Evolutionary conservation across 2,113 vertebrate species (phyloP), one percentile per base, ranked within the genome.

Genomic region (Pithys albifrons): DNA sequence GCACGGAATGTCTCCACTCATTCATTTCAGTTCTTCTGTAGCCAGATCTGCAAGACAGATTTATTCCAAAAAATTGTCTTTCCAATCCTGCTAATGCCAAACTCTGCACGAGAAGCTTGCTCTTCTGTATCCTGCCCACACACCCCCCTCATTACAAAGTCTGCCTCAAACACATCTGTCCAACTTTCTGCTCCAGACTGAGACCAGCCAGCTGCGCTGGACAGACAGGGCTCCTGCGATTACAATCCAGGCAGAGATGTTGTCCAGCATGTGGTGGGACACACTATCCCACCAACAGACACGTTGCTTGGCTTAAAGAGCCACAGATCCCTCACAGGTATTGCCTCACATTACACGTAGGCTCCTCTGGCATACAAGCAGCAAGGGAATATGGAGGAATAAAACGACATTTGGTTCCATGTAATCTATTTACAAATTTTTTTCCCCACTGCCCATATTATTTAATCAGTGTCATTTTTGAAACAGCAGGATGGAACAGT

Each of bases 221-320:
- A 28, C 57, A 67, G 41, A 24, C 43, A 35, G n/a, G 19, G 25
- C 73, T 69, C 64, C 54, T 17, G 2, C 6, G 19, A 59, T 6
- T 6, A 7, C 5, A 14, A 45, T 1, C 22, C 16, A 57, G 20
- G 39, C 61, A 82, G 41, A 92, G 51, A 33, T 31, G 61, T 6
- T 45, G 65, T 61, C 19, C 1, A 12, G 41, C 1, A 0, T 4
- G 23, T 10, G 9, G 12, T 3, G 23, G 9, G 0, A 27, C 12
- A 61, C 51, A 7, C 25, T 8, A 7, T 14, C 12, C 70, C 58
- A 89, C 15, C 39, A 86, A 18, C 2, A 2, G 9, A 24, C 19
- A 7, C 3, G 8, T 6, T n/a, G 25, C 25, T 29, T 39, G 69
- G 20, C 18, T 76, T 33, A n/a, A 59, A 57, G 41, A 80, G 35